Base-by-base conservation (phyloP, 2,888 invertebrate genomes). In the Polia nebulosa region DNA sequence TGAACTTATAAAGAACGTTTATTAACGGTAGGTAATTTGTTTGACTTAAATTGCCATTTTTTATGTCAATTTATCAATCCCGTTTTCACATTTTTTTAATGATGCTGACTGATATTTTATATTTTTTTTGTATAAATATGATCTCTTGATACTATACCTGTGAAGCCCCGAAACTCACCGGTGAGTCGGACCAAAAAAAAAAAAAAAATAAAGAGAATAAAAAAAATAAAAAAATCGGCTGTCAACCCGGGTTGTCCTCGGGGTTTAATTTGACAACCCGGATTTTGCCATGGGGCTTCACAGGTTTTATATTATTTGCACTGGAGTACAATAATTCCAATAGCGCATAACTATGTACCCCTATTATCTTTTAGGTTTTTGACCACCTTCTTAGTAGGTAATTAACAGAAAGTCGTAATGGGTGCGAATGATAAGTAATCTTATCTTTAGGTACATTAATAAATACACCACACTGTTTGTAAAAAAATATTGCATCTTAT, bases 401-500 rank as follows among this genome's bases (percentile, higher is more conserved):
- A n/a, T 13, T 15, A 22, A 17, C 3, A 27, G 45, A 5, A 45
- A n/a, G 20, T 29, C n/a, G 15, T 29, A 63, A 29, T n/a, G 15
- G 22, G 27, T n/a, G n/a, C 20, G n/a, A 64, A 2, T 39, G 39
- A 17, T 39, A 64, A 8, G 58, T 49, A 49, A 58, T 72, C 60
- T 68, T 60, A 68, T 68, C 60, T 41, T 41, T 20, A n/a, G n/a
- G n/a, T n/a, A 49, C 5, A 36, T 29, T 45, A 7, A 25, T 47
- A 57, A 29, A 70, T 7, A 57, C n/a, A 15, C 3, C 11, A 57
- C n/a, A 15, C 3, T 39, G 25, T 32, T 29, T 17, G 9, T 27
- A n/a, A 47, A 27, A 27, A 39, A 63, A 3, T 41, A 9, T 67
- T 39, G 5, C 22, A 36, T 51, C 8, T 11, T 72, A 29, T 29